Percentiles rank a stretch among this genome's conserved stretches.
Conservation (phyloP, 2,113 vertebrate genomes). For the Chionomys nivalis region DNA sequence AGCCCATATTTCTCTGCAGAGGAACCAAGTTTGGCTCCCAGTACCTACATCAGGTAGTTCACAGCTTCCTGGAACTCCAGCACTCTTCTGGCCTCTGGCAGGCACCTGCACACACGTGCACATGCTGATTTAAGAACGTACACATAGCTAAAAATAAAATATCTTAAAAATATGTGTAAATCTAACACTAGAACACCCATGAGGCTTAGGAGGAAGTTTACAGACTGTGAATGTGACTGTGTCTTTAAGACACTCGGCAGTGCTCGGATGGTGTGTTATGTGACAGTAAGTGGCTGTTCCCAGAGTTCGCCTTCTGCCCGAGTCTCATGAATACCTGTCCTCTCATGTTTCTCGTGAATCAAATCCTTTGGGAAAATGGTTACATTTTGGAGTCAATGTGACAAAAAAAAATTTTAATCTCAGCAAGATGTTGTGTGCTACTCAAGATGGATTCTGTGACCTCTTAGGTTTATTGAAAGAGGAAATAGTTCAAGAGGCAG, state of each 20-base stretch:
- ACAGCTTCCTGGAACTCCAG: background rate
- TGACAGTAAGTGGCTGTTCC: background rate
- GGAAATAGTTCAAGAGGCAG: conserved; percentile 22
- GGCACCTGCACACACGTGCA: background rate
- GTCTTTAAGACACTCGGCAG: conserved; percentile 3
- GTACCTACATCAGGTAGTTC: background rate
- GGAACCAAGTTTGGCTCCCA: background rate
- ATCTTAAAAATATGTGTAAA: background rate
- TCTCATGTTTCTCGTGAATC: conserved; percentile 54
- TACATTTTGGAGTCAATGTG: conserved; percentile 56
- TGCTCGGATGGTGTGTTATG: background rate
- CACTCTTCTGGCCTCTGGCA: background rate
- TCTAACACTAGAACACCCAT: background rate
- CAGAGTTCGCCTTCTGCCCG: conserved; percentile 24
- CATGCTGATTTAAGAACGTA: background rate
- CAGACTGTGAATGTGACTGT: background rate
- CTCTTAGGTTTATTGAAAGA: conserved; percentile 65
- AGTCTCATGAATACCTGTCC: conserved; percentile 34
- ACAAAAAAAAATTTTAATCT: conserved; percentile 3
- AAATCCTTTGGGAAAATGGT: conserved; percentile 59
- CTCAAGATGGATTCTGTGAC: conserved; percentile 46
- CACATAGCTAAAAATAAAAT: background rate
- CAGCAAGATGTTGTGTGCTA: conserved; percentile 20
- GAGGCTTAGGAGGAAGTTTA: conserved; percentile 30
- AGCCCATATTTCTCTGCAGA: background rate